Evolutionary conservation across 2,888 invertebrate genomes (phyloP).

Genomic region (Abrostola tripartita): DNA sequence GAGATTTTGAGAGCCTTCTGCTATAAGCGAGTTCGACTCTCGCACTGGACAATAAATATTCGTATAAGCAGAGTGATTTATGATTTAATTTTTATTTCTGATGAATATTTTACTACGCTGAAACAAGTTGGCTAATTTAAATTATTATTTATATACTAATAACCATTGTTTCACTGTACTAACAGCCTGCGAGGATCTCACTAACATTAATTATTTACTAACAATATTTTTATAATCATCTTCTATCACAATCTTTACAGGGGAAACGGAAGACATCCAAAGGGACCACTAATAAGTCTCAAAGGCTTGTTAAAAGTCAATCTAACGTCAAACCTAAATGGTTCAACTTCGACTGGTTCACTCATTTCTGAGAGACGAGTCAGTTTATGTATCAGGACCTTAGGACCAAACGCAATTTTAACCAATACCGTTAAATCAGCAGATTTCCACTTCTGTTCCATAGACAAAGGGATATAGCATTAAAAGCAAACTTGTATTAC

Average conservation of each 20-base stretch:
- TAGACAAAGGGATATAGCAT: too few relatives aligned
- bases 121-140: neutral
- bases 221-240: conserved; percentile 23
- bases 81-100: too few relatives aligned
- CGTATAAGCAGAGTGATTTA: too few relatives aligned
- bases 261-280: conserved; percentile 64
- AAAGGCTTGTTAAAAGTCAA: conserved; percentile 61
- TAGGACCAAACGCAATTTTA: conserved; percentile 1
- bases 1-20: too few relatives aligned
- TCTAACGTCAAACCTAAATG: conserved; percentile 55
- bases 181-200: conserved; percentile 43
- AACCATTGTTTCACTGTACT: conserved; percentile 6
- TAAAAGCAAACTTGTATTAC: too few relatives aligned
- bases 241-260: conserved; percentile 68
- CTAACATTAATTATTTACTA: conserved; percentile 19
- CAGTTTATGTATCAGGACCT: conserved; percentile 38
- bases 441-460: too few relatives aligned
- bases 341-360: conserved; percentile 68
- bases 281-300: conserved; percentile 61
- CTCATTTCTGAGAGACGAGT: conserved; percentile 36
- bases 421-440: too few relatives aligned
- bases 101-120: too few relatives aligned
- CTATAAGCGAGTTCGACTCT: too few relatives aligned
- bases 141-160: conserved; percentile 1
- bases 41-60: too few relatives aligned